Evolutionary conservation across 1,140 invertebrate species (phyloP).

Genomic region (Drosophila santomea): DNA sequence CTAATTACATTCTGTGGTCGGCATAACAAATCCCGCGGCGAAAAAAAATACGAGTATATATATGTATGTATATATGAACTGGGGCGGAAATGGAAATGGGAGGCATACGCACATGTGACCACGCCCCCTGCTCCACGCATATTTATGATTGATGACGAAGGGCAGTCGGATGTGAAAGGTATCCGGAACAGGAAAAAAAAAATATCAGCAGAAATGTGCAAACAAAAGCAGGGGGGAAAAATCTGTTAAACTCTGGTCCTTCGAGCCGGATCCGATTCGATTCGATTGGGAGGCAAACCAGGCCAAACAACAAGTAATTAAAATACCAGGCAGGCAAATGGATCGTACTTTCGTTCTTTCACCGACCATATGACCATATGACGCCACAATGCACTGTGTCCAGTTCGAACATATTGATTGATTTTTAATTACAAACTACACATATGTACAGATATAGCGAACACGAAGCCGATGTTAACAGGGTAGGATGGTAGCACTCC

Average conservation of each 20-base stretch:
- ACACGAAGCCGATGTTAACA: neutral
- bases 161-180: slow-evolving; percentile 17
- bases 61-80: slow-evolving; percentile 4
- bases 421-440: slow-evolving; percentile 82
- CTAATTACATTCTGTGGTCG: slow-evolving; percentile 80
- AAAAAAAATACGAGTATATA: slow-evolving; percentile 2
- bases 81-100: slow-evolving; percentile 24
- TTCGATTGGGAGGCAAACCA: no score
- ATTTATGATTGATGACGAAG: slow-evolving; percentile 75
- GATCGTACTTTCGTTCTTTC: slow-evolving; percentile 4
- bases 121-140: slow-evolving; percentile 10
- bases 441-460: slow-evolving; percentile 24
- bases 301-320: slow-evolving; percentile 67
- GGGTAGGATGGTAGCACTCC: slow-evolving; percentile 7
- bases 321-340: slow-evolving; percentile 80
- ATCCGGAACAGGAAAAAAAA: slow-evolving; percentile 6
- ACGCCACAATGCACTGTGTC: slow-evolving; percentile 64
- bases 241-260: slow-evolving; percentile 31
- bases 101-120: slow-evolving; percentile 59
- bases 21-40: slow-evolving; percentile 74
- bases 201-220: slow-evolving; percentile 19
- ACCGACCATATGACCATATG: slow-evolving; percentile 63
- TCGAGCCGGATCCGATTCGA: slow-evolving; percentile 7
- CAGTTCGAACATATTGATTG: slow-evolving; percentile 72
- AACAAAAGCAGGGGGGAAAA: slow-evolving; percentile 24